phyloP scores from a whole-genome alignment of 2,888 invertebrate species.

The Megastigmus dorsalis region DNA sequence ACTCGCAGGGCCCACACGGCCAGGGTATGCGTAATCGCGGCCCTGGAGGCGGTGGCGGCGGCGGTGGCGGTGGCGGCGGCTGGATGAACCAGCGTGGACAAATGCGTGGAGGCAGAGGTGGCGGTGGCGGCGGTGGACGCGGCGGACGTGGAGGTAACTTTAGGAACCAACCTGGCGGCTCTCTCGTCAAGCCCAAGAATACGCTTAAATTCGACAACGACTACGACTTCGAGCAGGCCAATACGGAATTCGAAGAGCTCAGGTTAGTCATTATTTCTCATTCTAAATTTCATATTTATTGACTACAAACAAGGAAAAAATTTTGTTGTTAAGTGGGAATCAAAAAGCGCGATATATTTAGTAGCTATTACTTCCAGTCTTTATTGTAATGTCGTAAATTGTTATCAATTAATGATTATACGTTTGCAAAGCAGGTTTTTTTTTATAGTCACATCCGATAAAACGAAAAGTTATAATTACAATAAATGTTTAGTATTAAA shows the following conservation, averaged over 20 bases:
- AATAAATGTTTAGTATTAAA: too few species aligned
- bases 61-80: constrained; percentile 67
- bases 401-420: too few species aligned
- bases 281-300: too few species aligned
- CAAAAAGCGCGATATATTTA: too few species aligned
- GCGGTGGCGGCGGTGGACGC: constrained; percentile 50
- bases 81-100: constrained; percentile 70
- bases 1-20: constrained; percentile 56
- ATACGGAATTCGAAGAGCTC: constrained; percentile 96
- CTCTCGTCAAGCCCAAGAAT: constrained; percentile 77
- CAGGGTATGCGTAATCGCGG: constrained; percentile 60
- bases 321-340: too few species aligned
- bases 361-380: neutral
- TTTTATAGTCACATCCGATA: too few species aligned
- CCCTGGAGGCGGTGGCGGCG: constrained; percentile 72
- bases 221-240: constrained; percentile 99
- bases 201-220: constrained; percentile 95
- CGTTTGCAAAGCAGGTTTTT: too few species aligned
- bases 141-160: constrained; percentile 68
- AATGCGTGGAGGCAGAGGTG: constrained; percentile 68
- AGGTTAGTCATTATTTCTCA: too few species aligned
- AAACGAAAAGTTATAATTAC: too few species aligned
- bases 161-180: constrained; percentile 67
- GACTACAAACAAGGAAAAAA: neutral
- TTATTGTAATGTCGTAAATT: too few species aligned